These are phyloP conservation scores for Furcifer pardalis DNA, from an alignment of 2,797 vertebrate genomes.

Conservation along the genomic window DNA sequence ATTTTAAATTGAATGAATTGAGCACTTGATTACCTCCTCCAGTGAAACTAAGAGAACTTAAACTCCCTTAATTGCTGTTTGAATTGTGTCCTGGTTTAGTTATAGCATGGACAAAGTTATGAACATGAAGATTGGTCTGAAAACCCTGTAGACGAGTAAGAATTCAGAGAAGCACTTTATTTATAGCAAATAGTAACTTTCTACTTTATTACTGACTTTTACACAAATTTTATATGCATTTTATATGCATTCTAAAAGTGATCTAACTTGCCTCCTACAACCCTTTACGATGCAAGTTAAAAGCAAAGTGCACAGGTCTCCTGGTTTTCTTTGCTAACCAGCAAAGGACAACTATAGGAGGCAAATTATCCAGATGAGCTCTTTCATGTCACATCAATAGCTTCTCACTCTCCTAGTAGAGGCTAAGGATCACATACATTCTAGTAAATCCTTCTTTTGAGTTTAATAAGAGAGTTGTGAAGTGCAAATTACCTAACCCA, in stretches of 20 bases:
- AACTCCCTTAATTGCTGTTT: not conserved
- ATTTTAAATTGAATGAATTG: not conserved
- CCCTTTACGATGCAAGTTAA: not conserved
- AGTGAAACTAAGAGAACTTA: not conserved
- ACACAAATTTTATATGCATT: not conserved
- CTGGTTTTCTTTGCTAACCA: conserved; percentile 8
- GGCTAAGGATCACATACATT: not conserved
- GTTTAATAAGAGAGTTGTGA: not conserved
- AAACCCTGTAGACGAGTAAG: not conserved
- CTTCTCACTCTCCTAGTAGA: not conserved
- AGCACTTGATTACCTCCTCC: not conserved
- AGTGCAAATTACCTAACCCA: not conserved
- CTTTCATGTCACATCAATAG: not conserved
- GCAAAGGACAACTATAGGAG: not conserved
- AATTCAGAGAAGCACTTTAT: not conserved
- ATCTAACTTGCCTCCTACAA: not conserved
- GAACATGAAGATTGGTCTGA: not conserved
- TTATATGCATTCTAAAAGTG: fast-evolving
- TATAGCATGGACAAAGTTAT: conserved; percentile 3
- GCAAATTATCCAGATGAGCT: not conserved
- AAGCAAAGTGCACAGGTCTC: not conserved
- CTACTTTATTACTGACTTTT: not conserved
- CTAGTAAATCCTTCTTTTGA: not conserved
- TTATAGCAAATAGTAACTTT: not conserved
- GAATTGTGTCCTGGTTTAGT: not conserved